Evolutionary conservation across 2,797 vertebrate species (phyloP), one percentile per base, ranked within the genome.

Genomic region (Gouania willdenowi): DNA sequence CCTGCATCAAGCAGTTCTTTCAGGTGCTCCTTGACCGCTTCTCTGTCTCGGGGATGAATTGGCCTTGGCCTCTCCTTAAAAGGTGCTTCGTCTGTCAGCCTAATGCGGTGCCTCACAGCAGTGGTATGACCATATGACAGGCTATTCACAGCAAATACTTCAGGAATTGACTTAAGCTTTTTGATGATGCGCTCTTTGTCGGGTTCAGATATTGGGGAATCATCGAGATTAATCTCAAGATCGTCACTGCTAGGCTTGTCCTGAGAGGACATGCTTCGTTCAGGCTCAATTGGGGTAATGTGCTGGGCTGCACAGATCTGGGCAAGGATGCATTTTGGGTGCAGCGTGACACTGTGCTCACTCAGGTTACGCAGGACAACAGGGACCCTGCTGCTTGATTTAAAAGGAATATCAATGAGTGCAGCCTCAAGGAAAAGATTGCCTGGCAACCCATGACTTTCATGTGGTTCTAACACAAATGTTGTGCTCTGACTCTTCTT

Each of bases 81-180:
- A 2, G 42, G 39, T 1, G 34, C 37, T 2, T 55, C 17, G 3
- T 55, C 56, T 2, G 21, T 15, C 4, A 52, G 17, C 0, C 36
- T 16, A 3, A 66, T 63, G 11, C 37, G 29, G 5, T 66, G 48
- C n/a, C n/a, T n/a, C n/a, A n/a, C n/a, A n/a, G n/a, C n/a, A n/a
- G n/a, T n/a, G n/a, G n/a, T n/a, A n/a, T n/a, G n/a, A n/a, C n/a
- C n/a, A n/a, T n/a, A n/a, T 7, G 10, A 10, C 10, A 10, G 10
- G 10, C 38, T 40, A 28, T 58, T 43, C 2, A 0, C 6, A 7
- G 44, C 32, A 17, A 68, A 63, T 5, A 54, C 39, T 2, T 58
- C 52, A 17, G 7, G 5, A 12, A 71, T 35, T 6, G 34, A 41
- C 5, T 15, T 38, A 0, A 64, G 31, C 20, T 55, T 39, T 10